phyloP scores from a whole-genome alignment of 2,888 invertebrate genomes.

The Ferdinandea cuprea region DNA sequence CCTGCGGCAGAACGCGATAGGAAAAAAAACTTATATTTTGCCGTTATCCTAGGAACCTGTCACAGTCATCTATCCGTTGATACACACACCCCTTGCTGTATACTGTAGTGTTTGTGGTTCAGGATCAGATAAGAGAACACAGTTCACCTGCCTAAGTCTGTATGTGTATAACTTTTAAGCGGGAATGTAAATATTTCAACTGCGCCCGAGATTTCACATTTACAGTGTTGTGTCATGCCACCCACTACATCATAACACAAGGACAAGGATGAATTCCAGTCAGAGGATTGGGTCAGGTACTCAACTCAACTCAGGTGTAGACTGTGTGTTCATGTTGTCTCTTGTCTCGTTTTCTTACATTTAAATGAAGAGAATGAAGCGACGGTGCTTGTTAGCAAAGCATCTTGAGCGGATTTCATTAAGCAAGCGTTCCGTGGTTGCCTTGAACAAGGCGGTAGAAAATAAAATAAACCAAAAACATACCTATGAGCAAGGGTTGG shows the following conservation, averaged over 20 bases:
- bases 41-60: conserved; percentile 23
- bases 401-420: conserved; percentile 44
- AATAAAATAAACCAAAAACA: conserved; percentile 23
- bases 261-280: conserved; percentile 33
- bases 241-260: neutral
- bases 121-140: neutral
- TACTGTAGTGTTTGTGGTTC: conserved; percentile 17
- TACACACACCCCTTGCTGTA: neutral
- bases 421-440: conserved; percentile 26
- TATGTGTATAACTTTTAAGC: neutral
- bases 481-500: neutral
- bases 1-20: conserved; percentile 20
- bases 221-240: neutral
- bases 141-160: neutral
- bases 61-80: neutral
- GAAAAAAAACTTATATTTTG: conserved; percentile 2
- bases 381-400: conserved; percentile 29
- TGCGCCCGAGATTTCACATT: conserved; percentile 1
- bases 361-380: conserved; percentile 15
- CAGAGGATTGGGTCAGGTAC: conserved; percentile 40
- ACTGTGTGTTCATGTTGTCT: neutral
- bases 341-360: neutral
- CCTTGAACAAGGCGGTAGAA: conserved; percentile 32
- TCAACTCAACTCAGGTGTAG: conserved; percentile 11
- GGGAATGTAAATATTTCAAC: conserved; percentile 37